phyloP scores from a whole-genome alignment of 2,797 vertebrate species.

The Martes flavigula region DNA sequence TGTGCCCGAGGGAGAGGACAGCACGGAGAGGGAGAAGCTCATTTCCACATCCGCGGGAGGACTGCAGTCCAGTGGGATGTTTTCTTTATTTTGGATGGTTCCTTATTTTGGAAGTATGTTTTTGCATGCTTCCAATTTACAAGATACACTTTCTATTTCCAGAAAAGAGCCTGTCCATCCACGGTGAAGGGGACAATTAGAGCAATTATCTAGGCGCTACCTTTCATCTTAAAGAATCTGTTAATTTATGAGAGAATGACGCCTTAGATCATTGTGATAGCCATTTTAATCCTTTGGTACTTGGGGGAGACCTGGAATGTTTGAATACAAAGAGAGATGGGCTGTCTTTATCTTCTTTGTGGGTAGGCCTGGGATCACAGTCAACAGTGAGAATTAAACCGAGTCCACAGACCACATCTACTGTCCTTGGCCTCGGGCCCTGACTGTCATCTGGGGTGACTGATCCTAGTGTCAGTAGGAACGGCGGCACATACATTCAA shows the following conservation, averaged over 20 bases:
- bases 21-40: background rate
- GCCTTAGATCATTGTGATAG: background rate
- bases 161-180: background rate
- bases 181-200: background rate
- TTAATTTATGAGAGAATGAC: background rate
- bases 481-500: background rate
- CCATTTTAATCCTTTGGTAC: background rate
- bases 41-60: background rate
- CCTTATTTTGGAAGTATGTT: background rate
- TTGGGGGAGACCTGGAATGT: background rate
- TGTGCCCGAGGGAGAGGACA: background rate
- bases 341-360: constrained; percentile 1
- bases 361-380: background rate
- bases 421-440: background rate
- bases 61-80: background rate
- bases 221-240: constrained; percentile 9
- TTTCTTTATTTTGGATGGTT: background rate
- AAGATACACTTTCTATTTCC: background rate
- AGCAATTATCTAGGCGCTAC: background rate
- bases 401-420: background rate
- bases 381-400: background rate
- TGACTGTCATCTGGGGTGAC: background rate
- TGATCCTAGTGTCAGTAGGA: background rate
- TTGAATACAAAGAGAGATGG: background rate
- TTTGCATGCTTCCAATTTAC: background rate